Conservation (phyloP, 2,888 invertebrate species). For the Agrochola lota region DNA sequence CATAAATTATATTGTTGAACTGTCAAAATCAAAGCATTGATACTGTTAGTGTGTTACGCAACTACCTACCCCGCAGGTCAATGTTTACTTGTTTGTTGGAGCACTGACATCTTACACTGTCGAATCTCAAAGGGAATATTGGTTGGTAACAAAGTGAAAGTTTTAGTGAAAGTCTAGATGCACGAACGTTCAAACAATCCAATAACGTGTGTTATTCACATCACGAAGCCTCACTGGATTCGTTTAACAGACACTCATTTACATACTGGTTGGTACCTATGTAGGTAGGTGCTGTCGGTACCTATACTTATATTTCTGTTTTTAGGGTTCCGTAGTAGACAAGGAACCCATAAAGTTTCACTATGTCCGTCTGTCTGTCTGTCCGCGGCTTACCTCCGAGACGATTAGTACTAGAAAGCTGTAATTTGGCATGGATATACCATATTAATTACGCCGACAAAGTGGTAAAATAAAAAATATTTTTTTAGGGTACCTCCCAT, state of each 20-base stretch:
- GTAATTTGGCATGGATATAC: too few relatives aligned
- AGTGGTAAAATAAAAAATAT: too few relatives aligned
- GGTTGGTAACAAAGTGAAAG: slow-evolving; percentile 54
- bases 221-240: slow-evolving; percentile 27
- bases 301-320: not conserved
- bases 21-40: too few relatives aligned
- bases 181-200: slow-evolving; percentile 19
- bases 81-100: not conserved
- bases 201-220: slow-evolving; percentile 48
- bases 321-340: not conserved
- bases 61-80: too few relatives aligned
- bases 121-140: slow-evolving; percentile 11
- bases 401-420: too few relatives aligned
- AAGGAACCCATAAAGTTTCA: too few relatives aligned
- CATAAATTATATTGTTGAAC: too few relatives aligned
- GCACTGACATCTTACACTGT: not conserved
- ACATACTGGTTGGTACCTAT: not conserved
- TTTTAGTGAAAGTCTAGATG: slow-evolving; percentile 62
- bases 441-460: too few relatives aligned
- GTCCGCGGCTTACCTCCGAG: too few relatives aligned
- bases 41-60: too few relatives aligned
- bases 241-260: slow-evolving; percentile 31
- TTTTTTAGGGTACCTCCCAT: too few relatives aligned
- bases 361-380: too few relatives aligned
- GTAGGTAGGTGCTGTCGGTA: not conserved